Evolutionary conservation across 2,797 vertebrate species (phyloP).

Genomic region (Helostoma temminkii): DNA sequence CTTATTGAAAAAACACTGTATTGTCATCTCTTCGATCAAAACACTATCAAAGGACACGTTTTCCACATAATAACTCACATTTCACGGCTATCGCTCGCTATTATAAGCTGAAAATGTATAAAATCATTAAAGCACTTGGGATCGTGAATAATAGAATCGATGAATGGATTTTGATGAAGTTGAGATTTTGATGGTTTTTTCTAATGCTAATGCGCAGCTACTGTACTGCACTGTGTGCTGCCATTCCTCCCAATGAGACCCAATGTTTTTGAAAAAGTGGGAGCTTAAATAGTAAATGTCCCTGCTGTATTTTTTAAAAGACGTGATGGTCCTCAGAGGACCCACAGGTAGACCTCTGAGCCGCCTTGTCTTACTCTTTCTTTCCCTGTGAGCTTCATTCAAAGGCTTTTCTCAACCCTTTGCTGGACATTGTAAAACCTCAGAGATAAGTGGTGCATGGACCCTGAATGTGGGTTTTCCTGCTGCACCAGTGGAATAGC

Average conservation of each 20-base stretch:
- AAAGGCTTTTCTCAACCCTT: slow-evolving; percentile 25
- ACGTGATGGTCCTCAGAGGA: slow-evolving; percentile 3
- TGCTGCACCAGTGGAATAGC: background rate
- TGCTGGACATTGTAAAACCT: slow-evolving; percentile 30
- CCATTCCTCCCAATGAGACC: slow-evolving; percentile 8
- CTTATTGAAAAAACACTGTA: slow-evolving; percentile 48
- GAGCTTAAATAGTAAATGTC: slow-evolving; percentile 26
- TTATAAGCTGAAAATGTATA: background rate
- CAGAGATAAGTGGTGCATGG: slow-evolving; percentile 20
- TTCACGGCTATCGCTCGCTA: slow-evolving; percentile 24
- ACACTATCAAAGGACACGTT: slow-evolving; percentile 69
- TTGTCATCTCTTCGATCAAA: slow-evolving; percentile 67
- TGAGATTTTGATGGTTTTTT: slow-evolving; percentile 14
- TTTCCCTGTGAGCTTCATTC: slow-evolving; percentile 22
- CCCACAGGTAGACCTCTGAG: slow-evolving; percentile 28
- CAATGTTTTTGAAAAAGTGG: slow-evolving; percentile 8
- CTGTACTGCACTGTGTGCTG: background rate
- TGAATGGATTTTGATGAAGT: slow-evolving; percentile 15
- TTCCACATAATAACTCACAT: slow-evolving; percentile 31
- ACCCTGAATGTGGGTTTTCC: background rate
- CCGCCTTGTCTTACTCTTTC: slow-evolving; percentile 6
- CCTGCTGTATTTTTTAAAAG: background rate
- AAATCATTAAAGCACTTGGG: background rate
- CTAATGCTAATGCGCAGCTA: background rate
- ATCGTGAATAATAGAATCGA: background rate